Evolutionary conservation across 2,888 invertebrate genomes (phyloP), one percentile per base, ranked within the genome.

Genomic region (Ophraella communa): DNA sequence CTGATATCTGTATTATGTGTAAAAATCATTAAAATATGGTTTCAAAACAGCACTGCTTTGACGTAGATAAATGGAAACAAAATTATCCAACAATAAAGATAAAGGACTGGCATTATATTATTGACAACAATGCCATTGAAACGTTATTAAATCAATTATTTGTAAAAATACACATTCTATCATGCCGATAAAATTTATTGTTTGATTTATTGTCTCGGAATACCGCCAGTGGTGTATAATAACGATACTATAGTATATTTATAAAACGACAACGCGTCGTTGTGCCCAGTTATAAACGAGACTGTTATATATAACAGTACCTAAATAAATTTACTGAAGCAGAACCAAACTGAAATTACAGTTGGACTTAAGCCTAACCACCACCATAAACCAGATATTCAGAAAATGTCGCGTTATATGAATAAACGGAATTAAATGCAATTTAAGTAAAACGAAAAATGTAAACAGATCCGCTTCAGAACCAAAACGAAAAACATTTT

Each of bases 271-370:
- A 64, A 66, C 62, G 62, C 58, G 62, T 49, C 59, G 62, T 47
- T 59, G 61, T 66, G 62, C 64, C 62, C 68, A 66, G 62, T 64
- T 65, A 64, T 64, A 59, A 64, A 56, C 66, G 68, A 62, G 65
- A 68, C 66, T 68, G 68, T 68, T 68, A 68, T 68, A 58, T 64
- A 64, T 68, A 68, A 68, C 68, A 64, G 68, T 68, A 39, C n/a
- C 39, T 39, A 68, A 52, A 68, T 68, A 68, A 68, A 66, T 68
- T 57, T 65, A 68, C 61, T 66, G 65, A 64, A 66, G 65, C 68
- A 65, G 65, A 61, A 64, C 66, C 62, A 66, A 64, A 64, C 59
- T 52, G 64, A 62, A 61, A 63, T 68, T 68, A 64, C 65, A 39
- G 62, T 62, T 17, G 23, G 39, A 39, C 39, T 14, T 14, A 39